Evolutionary conservation across 2,113 vertebrate genomes (phyloP), one percentile per base, ranked within the genome.

Genomic region (Nothobranchius kuhntae): DNA sequence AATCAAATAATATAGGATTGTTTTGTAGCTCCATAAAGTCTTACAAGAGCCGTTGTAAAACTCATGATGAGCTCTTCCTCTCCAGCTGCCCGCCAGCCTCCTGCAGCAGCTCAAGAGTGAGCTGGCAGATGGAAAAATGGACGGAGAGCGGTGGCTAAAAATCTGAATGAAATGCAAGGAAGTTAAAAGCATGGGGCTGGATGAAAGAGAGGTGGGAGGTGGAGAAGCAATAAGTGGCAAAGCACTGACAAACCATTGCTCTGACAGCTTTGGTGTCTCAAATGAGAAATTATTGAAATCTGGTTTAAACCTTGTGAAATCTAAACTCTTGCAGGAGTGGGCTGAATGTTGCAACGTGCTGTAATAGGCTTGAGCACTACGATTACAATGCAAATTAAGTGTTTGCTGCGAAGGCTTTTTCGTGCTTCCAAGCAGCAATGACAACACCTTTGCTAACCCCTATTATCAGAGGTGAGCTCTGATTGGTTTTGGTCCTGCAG

Each of bases 1-100:
- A 76, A 87, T 84, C 73, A 73, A 51, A 85, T 47, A 73, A 54
- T 78, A 60, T 81, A 30, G 78, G 65, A 76, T 76, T 65, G 70
- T 86, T 82, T 85, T 79, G 72, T 87, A 73, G 71, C 74, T 21
- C 68, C 65, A 68, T 89, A 83, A 92, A 89, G 82, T 73, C 64
- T 85, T 68, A 86, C 14, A 53, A 80, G 69, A 70, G 61, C 76
- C 72, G 73, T 71, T 72, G 77, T 71, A 77, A 91, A 81, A 77
- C 64, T 77, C 65, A 60, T 67, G 55, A 85, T 78, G 57, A 73
- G 54, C 11, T 65, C 57, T 53, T 70, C 68, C 56, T 65, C 46
- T 9, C 56, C 12, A 3, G 57, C 54, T 35, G 55, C 57, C 44
- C 55, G 60, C 60, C 68, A 84, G 53, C 68, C n/a, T 74, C 67